phyloP scores from a whole-genome alignment of 2,797 vertebrate species.

The Lepidocolaptes lacrymiger region DNA sequence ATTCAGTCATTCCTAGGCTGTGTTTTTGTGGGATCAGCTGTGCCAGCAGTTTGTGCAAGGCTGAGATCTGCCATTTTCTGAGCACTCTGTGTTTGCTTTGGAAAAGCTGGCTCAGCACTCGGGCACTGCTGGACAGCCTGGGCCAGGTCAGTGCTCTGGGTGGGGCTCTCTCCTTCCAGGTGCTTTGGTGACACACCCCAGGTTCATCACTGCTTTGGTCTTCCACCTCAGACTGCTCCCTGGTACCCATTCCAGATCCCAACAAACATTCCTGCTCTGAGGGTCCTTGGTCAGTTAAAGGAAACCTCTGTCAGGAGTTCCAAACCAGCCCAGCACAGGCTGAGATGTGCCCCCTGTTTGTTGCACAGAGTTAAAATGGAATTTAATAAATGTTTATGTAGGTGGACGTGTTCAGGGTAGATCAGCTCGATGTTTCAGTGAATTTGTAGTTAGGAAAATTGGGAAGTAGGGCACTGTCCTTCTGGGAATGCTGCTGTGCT shows the following conservation, averaged over 20 bases:
- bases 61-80: background rate
- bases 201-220: background rate
- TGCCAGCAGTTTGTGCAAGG: background rate
- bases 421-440: background rate
- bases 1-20: background rate
- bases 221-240: rapidly evolving
- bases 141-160: background rate
- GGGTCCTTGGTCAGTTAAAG: background rate
- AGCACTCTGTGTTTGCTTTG: background rate
- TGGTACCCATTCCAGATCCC: background rate
- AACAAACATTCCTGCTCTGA: background rate
- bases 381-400: background rate
- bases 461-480: background rate
- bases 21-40: background rate
- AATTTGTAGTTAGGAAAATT: background rate
- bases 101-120: background rate
- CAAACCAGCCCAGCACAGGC: background rate
- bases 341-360: background rate
- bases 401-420: background rate
- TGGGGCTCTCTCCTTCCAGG: background rate
- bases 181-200: rapidly evolving
- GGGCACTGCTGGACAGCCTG: background rate
- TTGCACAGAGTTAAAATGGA: background rate
- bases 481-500: background rate
- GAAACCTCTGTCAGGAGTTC: background rate